Evolutionary conservation across 2,797 vertebrate genomes (phyloP), one percentile per base, ranked within the genome.

Genomic region (Oceanodroma leucorhoa): DNA sequence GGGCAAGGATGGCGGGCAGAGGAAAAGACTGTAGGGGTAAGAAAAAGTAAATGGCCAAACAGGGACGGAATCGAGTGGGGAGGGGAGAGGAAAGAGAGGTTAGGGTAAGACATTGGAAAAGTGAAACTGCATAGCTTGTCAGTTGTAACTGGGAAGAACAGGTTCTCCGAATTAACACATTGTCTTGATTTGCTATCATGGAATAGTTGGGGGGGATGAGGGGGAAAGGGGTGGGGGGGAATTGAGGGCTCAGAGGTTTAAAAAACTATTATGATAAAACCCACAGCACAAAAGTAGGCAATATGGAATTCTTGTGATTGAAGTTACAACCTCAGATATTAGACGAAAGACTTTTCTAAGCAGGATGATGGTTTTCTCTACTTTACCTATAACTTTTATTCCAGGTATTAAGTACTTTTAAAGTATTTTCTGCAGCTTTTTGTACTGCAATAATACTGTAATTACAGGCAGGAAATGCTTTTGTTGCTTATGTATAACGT

Each of bases 401-500:
- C 55, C 38, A 48, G 5, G 8, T 70, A 69, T 83, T 84, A 70
- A 53, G 46, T 43, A 67, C 16, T 90, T 83, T 5, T 14, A 10
- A 45, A 62, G 48, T 32, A 36, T 69, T 89, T 92, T 73, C 77
- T 73, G 26, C 23, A 40, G 19, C 11, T 40, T 64, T 57, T 78
- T 62, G 71, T 8, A 85, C 84, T 18, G 40, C 29, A 65, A 2
- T 57, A 83, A 50, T 14, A 53, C 64, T 61, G 20, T 14, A 61
- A 46, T 41, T 87, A 66, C 32, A 71, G 89, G 45, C 65, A 92
- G 93, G 88, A 96, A 96, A 95, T 50, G 45, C 65, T 95, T 96
- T 66, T 78, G 69, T 72, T 83, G 51, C 76, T 92, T 87, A 86
- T 20, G 53, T 38, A 58, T 14, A 93, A 55, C 22, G 36, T 61